Percentiles rank a stretch among this genome's conserved stretches.
Conservation (phyloP, 2,113 vertebrate species). For the Butorides virescens region DNA sequence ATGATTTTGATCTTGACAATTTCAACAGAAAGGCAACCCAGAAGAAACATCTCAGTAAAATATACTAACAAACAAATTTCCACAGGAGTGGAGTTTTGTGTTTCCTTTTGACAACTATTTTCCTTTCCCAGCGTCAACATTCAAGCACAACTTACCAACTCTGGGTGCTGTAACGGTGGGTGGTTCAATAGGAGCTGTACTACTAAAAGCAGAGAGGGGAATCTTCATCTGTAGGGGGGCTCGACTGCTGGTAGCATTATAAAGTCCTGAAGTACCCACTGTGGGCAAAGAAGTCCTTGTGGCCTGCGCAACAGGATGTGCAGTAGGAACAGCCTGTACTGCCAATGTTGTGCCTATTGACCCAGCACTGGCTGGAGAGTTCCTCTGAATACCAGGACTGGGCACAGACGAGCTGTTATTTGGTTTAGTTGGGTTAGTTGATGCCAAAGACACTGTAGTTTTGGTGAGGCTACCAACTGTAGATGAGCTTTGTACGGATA, state of each 20-base stretch:
- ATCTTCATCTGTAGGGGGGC: constrained; percentile 76
- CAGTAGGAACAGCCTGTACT: constrained; percentile 75
- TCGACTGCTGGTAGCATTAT: constrained; percentile 68
- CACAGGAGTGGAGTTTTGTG: not conserved
- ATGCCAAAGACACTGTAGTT: constrained; percentile 73
- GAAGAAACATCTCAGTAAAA: not conserved
- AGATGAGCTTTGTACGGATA: constrained; percentile 79
- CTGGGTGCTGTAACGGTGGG: constrained; percentile 33
- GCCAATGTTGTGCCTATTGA: constrained; percentile 72
- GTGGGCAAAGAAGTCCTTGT: constrained; percentile 78
- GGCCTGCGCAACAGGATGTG: constrained; percentile 75
- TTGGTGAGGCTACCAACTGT: constrained; percentile 77
- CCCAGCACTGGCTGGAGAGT: constrained; percentile 69
- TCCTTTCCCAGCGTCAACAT: not conserved
- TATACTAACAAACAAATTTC: not conserved
- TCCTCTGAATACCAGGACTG: constrained; percentile 73
- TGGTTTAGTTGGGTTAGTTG: constrained; percentile 74
- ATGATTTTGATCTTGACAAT: not conserved
- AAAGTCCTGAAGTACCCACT: constrained; percentile 74
- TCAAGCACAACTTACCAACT: constrained; percentile 71
- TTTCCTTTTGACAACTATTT: not conserved
- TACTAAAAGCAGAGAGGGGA: constrained; percentile 72
- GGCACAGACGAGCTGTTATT: constrained; percentile 70
- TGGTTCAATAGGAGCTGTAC: constrained; percentile 67
- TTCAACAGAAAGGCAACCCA: not conserved